Conservation (phyloP, 2,797 vertebrate genomes). For the Pangasius macronema region DNA sequence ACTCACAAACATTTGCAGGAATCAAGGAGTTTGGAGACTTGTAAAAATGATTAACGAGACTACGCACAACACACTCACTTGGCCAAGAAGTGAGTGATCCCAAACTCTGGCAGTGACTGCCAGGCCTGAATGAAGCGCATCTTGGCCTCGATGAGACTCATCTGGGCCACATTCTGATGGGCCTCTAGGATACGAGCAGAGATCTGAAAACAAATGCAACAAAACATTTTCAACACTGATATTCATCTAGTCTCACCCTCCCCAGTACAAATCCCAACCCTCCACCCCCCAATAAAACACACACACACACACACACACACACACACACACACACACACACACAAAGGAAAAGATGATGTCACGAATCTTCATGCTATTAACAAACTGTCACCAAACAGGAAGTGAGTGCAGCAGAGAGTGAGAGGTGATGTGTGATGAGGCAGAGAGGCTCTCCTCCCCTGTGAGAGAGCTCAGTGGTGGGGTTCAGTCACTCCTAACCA, state of each 20-base stretch:
- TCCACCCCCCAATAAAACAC: too few species aligned
- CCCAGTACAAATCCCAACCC: background rate
- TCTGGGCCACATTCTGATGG: constrained; percentile 97
- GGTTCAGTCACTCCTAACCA: background rate
- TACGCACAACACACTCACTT: constrained; percentile 76
- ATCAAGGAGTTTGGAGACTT: constrained; percentile 2
- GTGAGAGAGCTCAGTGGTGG: background rate
- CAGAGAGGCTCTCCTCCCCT: constrained; percentile 1
- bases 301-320: background rate
- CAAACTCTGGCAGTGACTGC: constrained; percentile 96
- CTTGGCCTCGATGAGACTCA: constrained; percentile 99
- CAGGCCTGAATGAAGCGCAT: constrained; percentile 98
- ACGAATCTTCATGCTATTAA: constrained; percentile 30
- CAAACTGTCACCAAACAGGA: constrained; percentile 13
- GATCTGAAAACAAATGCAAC: constrained; percentile 76
- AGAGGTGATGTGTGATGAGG: constrained; percentile 17
- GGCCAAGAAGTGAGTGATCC: constrained; percentile 96
- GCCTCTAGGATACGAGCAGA: constrained; percentile 95
- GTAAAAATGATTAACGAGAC: background rate
- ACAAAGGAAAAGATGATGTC: background rate
- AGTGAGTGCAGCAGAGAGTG: background rate
- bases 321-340: constrained; percentile 8
- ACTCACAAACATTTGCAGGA: constrained; percentile 6
- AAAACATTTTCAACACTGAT: constrained; percentile 20
- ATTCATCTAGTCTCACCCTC: background rate